Percentiles rank a stretch among this genome's conserved stretches.
Evolutionary conservation across 2,797 vertebrate genomes (phyloP).

Genomic region (Pangasius djambal): DNA sequence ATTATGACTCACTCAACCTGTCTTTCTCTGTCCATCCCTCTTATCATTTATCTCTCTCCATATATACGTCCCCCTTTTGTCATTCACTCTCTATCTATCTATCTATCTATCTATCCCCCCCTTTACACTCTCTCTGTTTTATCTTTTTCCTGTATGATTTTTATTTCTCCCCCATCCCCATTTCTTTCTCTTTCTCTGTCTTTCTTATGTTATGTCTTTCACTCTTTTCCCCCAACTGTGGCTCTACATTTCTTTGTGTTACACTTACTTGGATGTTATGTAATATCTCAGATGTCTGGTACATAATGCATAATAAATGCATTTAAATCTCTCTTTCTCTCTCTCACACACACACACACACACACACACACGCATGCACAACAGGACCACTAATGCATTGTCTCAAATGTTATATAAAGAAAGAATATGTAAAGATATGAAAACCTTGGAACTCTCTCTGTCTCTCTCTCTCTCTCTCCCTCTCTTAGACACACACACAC

Average conservation of each 20-base stretch:
- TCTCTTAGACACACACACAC: not conserved
- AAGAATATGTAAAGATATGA: conserved; percentile 16
- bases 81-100: not conserved
- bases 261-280: not conserved
- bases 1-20: too few relatives aligned
- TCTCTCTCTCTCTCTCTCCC: not conserved
- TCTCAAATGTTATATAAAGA: conserved; percentile 25
- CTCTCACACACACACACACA: not conserved
- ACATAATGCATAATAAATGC: not conserved
- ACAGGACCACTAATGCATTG: not conserved
- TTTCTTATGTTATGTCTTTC: not conserved
- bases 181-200: not conserved
- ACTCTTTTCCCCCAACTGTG: not conserved
- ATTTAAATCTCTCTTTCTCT: not conserved
- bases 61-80: not conserved
- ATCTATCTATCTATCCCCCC: not conserved
- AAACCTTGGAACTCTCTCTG: not conserved
- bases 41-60: not conserved
- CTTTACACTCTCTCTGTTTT: not conserved
- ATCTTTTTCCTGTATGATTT: not conserved
- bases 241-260: not conserved
- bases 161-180: not conserved
- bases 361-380: not conserved
- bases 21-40: not conserved
- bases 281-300: not conserved